A percentile compares a stretch with the other conserved stretches of the same genome.
Evolutionary conservation across 2,888 invertebrate species (phyloP).

Genomic region (Lithosia quadra): DNA sequence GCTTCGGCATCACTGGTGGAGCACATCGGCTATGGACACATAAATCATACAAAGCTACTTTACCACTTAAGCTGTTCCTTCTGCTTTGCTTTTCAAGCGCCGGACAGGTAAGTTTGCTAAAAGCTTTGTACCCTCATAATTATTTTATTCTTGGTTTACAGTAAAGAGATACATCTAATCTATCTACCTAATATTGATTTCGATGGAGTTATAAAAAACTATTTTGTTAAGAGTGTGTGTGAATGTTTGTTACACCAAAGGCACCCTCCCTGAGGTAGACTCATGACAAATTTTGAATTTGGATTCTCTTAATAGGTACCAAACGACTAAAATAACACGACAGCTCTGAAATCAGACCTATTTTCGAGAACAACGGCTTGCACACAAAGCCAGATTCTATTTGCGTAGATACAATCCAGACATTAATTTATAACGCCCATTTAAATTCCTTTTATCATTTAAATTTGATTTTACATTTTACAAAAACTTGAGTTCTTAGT

Average conservation of each 20-base stretch:
- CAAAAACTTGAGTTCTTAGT: not conserved
- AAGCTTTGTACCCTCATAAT: not conserved
- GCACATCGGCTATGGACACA: slow-evolving; percentile 91
- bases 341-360: too few relatives aligned
- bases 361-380: not conserved
- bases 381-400: not conserved
- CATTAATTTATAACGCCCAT: not conserved
- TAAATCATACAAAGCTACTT: slow-evolving; percentile 89
- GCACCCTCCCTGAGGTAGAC: too few relatives aligned
- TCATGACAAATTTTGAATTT: too few relatives aligned
- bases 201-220: too few relatives aligned
- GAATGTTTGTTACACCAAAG: too few relatives aligned
- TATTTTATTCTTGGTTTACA: too few relatives aligned
- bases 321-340: not conserved
- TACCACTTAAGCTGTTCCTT: slow-evolving; percentile 87
- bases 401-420: too few relatives aligned
- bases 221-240: too few relatives aligned
- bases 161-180: too few relatives aligned
- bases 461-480: not conserved
- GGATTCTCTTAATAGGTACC: not conserved
- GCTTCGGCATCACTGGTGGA: slow-evolving; percentile 91
- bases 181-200: too few relatives aligned
- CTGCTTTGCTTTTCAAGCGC: slow-evolving; percentile 88
- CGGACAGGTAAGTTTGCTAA: slow-evolving; percentile 88
- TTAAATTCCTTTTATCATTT: not conserved